These are phyloP conservation scores for Cyprinus carpio DNA, from an alignment of 2,113 vertebrate species.

Conservation along the genomic window DNA sequence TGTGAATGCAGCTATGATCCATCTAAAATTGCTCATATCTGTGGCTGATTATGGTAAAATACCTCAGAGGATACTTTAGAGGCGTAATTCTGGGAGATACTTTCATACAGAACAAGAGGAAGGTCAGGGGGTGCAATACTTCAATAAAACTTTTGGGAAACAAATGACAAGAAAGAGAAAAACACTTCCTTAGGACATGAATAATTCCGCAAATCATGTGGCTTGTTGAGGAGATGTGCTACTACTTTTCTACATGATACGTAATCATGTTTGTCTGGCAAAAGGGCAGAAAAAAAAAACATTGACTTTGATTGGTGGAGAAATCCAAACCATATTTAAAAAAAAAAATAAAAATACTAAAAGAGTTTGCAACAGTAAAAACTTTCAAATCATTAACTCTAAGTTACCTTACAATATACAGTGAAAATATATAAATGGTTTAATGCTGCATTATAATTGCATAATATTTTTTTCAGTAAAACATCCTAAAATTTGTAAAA, in stretches of 20 bases:
- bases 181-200: neutral
- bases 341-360: neutral
- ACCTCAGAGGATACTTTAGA: conserved; percentile 23
- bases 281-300: neutral
- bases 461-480: too few species aligned
- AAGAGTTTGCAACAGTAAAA: neutral
- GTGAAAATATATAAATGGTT: neutral
- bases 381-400: neutral
- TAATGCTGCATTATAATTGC: too few species aligned
- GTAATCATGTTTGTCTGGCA: neutral
- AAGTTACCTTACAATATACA: too few species aligned
- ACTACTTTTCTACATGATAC: neutral
- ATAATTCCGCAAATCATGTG: neutral
- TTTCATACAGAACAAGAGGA: conserved; percentile 25
- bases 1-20: conserved; percentile 20
- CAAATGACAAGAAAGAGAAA: neutral
- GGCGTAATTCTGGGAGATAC: neutral
- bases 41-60: conserved; percentile 45
- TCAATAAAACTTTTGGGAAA: neutral
- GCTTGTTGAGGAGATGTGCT: neutral
- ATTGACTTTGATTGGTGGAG: neutral
- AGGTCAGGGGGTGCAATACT: neutral
- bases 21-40: conserved; percentile 51
- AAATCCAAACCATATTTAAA: neutral
- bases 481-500: too few species aligned